Evolutionary conservation across 2,113 vertebrate genomes (phyloP), one percentile per base, ranked within the genome.

Genomic region (Saguinus imperator): DNA sequence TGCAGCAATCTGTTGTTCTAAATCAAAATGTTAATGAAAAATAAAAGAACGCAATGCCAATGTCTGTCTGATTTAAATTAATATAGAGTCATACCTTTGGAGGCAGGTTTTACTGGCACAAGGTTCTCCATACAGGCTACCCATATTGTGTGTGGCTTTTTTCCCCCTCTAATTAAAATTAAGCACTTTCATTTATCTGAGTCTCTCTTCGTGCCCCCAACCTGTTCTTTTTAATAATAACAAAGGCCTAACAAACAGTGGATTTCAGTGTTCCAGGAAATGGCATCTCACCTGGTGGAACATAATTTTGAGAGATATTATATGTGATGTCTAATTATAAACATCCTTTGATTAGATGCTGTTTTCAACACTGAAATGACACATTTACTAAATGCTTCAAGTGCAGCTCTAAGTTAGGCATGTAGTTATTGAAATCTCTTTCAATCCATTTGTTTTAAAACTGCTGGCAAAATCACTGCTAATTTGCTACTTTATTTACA

Each of bases 1-100:
- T 97, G 96, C 94, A 97, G 91, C 98, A 98, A 97, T 98, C 98
- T 98, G 97, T 97, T 98, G 91, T 97, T 97, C 95, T 96, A 93
- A 97, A 93, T 97, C 89, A 86, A 87, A 96, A 95, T 79, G 88
- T 96, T 98, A 97, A 98, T 95, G 85, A 96, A 87, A 98, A 98
- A 94, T 86, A 97, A 98, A 97, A 97, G 95, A 96, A 96, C 3
- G 23, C 84, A 97, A 82, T 95, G 16, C 87, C 87, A 90, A 23
- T 96, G 40, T 96, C 17, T 23, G 13, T 2, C 97, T 98, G 92
- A 96, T 97, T 97, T 97, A 98, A 98, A 98, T 98, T 98, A 98
- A 98, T 97, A 97, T 89, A 96, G 92, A 97, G 96, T 94, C 96
- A 90, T 97, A 98, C 95, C 97, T 98, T 97, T 96, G 89, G 95